phyloP scores from a whole-genome alignment of 1,140 invertebrate species.

The Ceratina australensis region DNA sequence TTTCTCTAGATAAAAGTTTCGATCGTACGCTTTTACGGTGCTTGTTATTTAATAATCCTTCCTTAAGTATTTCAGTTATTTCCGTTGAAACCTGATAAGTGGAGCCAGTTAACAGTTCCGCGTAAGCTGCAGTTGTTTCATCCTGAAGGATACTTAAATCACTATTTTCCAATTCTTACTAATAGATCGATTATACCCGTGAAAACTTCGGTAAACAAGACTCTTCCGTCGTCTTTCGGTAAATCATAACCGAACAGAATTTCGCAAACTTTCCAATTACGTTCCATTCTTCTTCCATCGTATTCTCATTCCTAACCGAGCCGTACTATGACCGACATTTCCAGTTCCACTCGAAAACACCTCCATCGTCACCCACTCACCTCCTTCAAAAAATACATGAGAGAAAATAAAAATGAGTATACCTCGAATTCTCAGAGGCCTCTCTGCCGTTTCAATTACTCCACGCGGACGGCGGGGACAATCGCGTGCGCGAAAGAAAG shows the following conservation, averaged over 20 bases:
- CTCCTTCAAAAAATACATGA: not conserved
- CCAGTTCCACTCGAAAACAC: not conserved
- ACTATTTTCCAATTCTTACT: not conserved
- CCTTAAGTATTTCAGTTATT: no score
- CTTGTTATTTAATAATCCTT: no score
- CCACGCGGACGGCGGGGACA: not conserved
- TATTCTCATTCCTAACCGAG: not conserved
- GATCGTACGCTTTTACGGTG: no score
- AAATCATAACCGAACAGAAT: not conserved
- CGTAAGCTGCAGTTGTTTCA: not conserved
- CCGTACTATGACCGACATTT: slow-evolving; percentile 10
- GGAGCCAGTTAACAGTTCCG: no score
- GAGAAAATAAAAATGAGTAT: not conserved
- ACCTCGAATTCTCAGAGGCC: not conserved
- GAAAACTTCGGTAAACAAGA: slow-evolving; percentile 8
- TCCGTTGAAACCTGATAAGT: no score
- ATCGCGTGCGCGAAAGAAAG: slow-evolving; percentile 5
- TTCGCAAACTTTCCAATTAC: not conserved
- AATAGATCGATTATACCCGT: not conserved
- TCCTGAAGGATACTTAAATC: not conserved
- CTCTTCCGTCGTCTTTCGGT: not conserved
- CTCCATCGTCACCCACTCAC: not conserved
- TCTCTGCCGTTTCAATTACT: not conserved
- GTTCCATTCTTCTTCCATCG: not conserved
- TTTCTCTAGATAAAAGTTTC: no score